Base-by-base conservation (phyloP, 2,888 invertebrate genomes). In the Brenthis daphne region DNA sequence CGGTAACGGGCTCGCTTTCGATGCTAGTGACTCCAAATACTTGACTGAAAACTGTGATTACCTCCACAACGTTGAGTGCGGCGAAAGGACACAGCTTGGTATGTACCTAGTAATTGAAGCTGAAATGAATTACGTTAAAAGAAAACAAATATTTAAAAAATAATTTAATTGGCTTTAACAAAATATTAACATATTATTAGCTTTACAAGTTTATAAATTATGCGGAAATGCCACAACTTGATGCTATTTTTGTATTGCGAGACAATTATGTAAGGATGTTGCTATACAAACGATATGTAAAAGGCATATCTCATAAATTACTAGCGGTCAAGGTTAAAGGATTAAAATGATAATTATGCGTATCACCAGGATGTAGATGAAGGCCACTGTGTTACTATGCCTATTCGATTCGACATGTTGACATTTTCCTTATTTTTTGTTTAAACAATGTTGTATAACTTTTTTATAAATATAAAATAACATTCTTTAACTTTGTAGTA, bases 31-130 rank as follows among this genome's bases (percentile, higher is more conserved):
- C 92, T 94, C 96, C 77, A 98, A 98, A 94, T 98, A 95, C 94
- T 93, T 97, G 83, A 97, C 97, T 70, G 98, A 98, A 89, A 98
- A 98, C 94, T 98, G 98, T 88, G 98, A 98, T 91, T 98, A 98
- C 93, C 94, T 97, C 78, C 98, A 98, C 94, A 98, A 98, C 80
- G 98, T 98, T 57, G 97, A 98, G 80, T 98, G 98, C 84, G 97
- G 97, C 61, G 97, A 97, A 76, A 96, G 98, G 83, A 89, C 96
- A 73, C 96, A 97, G 86, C 94, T 98, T 78, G 98, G 97, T 97
- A 85, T 94, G 94, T 71, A 6, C 55, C 24, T 13, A 20, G 12
- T 56, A 8, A 56, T 24, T 33, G 8, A 43, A 43, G 0, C 5
- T 14, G 11, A 12, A 20, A 55, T 29, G 0, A 14, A 13, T 56